These are phyloP conservation scores for Ichneumoninae sp. DNA, from an alignment of 2,888 invertebrate genomes.

Conservation along the genomic window DNA sequence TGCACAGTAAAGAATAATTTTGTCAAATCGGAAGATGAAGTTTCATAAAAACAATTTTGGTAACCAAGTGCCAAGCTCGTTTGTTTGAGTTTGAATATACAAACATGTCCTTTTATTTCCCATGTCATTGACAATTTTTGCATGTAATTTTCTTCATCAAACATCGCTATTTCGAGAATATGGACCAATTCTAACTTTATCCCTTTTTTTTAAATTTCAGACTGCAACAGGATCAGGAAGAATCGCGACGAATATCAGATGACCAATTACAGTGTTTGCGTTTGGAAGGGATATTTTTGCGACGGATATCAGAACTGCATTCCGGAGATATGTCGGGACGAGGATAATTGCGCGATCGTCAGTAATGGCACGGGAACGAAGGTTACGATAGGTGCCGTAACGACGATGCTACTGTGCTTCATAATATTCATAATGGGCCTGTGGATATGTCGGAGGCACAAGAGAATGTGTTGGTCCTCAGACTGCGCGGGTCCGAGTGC, in stretches of 20 bases:
- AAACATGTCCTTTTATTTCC: too few species aligned
- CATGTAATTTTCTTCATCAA: too few species aligned
- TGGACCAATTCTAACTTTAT: not conserved
- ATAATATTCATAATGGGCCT: slow-evolving; percentile 85
- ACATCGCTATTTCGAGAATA: too few species aligned
- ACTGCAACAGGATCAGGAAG: slow-evolving; percentile 72
- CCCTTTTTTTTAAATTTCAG: slow-evolving; percentile 63
- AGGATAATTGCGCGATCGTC: slow-evolving; percentile 80
- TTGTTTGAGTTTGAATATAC: too few species aligned
- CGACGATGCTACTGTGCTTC: slow-evolving; percentile 84
- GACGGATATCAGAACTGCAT: slow-evolving; percentile 85
- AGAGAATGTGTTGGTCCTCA: slow-evolving; percentile 85
- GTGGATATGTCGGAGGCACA: slow-evolving; percentile 85
- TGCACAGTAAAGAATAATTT: too few species aligned
- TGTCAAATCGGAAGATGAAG: too few species aligned
- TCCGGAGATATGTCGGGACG: slow-evolving; percentile 84
- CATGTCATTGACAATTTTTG: too few species aligned
- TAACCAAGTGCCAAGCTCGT: too few species aligned
- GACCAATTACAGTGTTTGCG: slow-evolving; percentile 79
- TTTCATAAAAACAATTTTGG: too few species aligned
- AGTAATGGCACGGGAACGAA: slow-evolving; percentile 80
- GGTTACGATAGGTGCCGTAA: slow-evolving; percentile 85
- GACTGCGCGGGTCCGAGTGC: slow-evolving; percentile 82
- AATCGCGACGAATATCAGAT: slow-evolving; percentile 72
- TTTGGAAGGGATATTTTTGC: slow-evolving; percentile 83